Base-by-base conservation (phyloP, 2,113 vertebrate genomes). In the Puma concolor region DNA sequence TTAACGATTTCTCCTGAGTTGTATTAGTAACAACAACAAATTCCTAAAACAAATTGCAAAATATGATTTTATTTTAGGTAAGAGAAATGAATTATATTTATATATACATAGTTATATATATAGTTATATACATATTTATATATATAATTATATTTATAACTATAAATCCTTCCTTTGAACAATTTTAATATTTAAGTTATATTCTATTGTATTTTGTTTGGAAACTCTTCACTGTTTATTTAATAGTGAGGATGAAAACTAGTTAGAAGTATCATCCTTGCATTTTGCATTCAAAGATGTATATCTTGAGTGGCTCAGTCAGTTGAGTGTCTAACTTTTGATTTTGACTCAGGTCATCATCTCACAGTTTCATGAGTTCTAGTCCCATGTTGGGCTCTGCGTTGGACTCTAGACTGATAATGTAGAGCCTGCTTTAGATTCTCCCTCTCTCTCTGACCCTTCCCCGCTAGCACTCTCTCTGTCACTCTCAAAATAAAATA, bases 131-230 rank as follows among this genome's bases (percentile, higher is more conserved):
- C 1, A 44, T 44, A 44, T 9, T 44, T 44, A 44, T 44, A 44
- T 44, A 44, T 44, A 44, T 9, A 44, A 7, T 44, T 44, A 44
- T 44, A 44, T 44, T 44, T 44, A n/a, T 71, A 84, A 88, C 36
- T 36, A 66, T 50, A 13, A 92, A 84, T 27, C 38, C 60, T 93
- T 86, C 64, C 60, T 74, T 74, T 88, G 12, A 54, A 96, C 15
- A 19, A 88, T 67, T 94, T 92, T 87, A 95, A 84, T 86, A 89
- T 92, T 89, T 82, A 74, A 93, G 76, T 80, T 71, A 89, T 82
- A 19, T 84, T 95, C 54, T 76, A 31, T 36, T 84, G 12, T 21
- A 80, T 94, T 88, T 88, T 50, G 27, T 54, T 94, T 91, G 19
- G 72, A 14, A 88, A 82, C 2, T 60, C 33, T 64, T 71, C 71